phyloP scores from a whole-genome alignment of 2,797 vertebrate species.

The Arctocebus calabarensis region DNA sequence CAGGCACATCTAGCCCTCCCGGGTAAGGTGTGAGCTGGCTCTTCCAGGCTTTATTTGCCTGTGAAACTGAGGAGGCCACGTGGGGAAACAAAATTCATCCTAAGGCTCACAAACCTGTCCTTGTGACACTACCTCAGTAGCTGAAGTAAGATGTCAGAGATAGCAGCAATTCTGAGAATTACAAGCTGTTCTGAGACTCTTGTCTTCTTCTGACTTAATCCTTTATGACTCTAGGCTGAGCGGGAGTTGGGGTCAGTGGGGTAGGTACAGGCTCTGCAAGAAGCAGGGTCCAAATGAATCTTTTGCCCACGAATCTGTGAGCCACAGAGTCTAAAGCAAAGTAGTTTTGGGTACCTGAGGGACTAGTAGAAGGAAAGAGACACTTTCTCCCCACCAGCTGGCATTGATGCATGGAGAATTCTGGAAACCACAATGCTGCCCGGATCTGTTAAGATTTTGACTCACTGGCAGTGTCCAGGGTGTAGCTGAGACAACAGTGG shows the following conservation, averaged over 20 bases:
- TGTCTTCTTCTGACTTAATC: not conserved
- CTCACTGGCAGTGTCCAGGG: not conserved
- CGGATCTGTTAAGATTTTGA: not conserved
- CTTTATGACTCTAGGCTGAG: not conserved
- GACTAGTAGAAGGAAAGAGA: not conserved
- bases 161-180: not conserved
- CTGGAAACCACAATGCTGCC: not conserved
- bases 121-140: not conserved
- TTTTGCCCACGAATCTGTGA: not conserved
- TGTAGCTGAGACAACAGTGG: too few relatives aligned
- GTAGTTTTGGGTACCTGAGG: not conserved
- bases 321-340: not conserved
- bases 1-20: too few relatives aligned
- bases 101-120: not conserved
- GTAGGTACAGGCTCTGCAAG: not conserved
- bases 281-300: too few relatives aligned
- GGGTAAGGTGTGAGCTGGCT: not conserved
- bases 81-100: not conserved
- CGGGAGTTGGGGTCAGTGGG: not conserved
- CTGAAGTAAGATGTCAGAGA: not conserved
- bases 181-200: not conserved
- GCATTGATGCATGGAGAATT: not conserved
- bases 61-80: not conserved
- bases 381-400: fast-evolving
- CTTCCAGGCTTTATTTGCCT: not conserved